Percentiles rank a stretch among this genome's conserved stretches.
Conservation (phyloP, 2,113 vertebrate genomes). For the Gobiocypris rarus region DNA sequence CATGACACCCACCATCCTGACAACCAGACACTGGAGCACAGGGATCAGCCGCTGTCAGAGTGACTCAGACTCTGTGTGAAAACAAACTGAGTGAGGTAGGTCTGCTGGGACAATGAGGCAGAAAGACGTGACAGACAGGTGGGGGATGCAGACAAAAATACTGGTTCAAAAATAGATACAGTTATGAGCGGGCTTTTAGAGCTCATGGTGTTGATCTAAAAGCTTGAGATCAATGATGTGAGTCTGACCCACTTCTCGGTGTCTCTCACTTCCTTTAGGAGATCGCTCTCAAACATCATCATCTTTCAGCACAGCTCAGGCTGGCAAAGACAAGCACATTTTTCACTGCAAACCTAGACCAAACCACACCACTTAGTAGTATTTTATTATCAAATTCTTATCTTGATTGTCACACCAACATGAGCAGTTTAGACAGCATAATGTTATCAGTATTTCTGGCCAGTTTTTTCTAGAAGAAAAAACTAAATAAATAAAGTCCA, state of each 20-base stretch:
- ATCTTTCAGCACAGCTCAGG: not conserved
- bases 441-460: not conserved
- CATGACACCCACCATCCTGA: conserved; percentile 16
- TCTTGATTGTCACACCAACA: not conserved
- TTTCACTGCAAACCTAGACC: not conserved
- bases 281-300: not conserved
- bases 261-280: conserved; percentile 20
- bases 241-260: conserved; percentile 19
- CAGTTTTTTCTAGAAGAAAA: not conserved
- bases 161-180: not conserved
- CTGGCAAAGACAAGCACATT: not conserved
- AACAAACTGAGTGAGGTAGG: not conserved
- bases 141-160: not conserved
- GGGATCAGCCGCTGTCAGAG: conserved; percentile 20
- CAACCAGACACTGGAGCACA: conserved; percentile 23
- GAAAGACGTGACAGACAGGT: not conserved
- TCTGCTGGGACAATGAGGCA: not conserved
- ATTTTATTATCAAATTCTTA: not conserved
- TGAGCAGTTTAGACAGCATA: not conserved
- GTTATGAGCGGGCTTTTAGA: conserved; percentile 9
- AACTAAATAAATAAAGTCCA: no score
- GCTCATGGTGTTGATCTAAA: not conserved
- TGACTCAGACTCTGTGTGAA: not conserved
- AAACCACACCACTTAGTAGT: not conserved
- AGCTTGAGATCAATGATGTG: conserved; percentile 1